Base-by-base conservation (phyloP, 2,797 vertebrate genomes). In the Gallirallus australis region DNA sequence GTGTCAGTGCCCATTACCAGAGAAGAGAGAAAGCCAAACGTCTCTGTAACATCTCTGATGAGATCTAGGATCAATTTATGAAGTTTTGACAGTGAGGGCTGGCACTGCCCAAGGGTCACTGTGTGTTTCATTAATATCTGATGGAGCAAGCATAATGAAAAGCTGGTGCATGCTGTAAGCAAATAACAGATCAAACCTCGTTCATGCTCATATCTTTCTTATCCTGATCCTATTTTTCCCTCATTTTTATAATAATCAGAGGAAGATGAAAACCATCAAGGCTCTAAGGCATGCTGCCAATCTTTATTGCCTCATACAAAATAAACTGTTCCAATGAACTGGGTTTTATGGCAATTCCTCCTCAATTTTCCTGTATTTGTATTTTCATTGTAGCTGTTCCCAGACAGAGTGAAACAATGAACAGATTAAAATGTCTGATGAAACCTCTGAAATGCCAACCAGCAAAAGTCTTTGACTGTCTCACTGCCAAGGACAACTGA, bases 401-500 rank as follows among this genome's bases (percentile, higher is more conserved):
- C 96, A 95, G 86, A 92, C 63, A 57, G 39, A 53, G 50, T 7
- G 40, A 56, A 69, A 39, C 68, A 91, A 89, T 33, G 61, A 84
- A 21, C 25, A 64, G 63, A 90, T 93, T 91, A 86, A 92, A 95
- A 86, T 24, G 77, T 91, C 90, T 84, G 70, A 63, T 75, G 48
- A 81, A 82, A 82, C 37, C 59, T 84, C 66, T 91, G 72, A 86
- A 86, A 91, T 30, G 42, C 52, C 82, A 96, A 42, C 56, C 73
- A 84, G 63, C 33, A 37, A 35, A 78, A 86, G 23, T 52, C 84
- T 94, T 84, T 78, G 72, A 50, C 72, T 73, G 87, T 48, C 79
- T 91, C 60, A 82, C 24, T 91, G 84, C 66, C 68, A 92, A 95
- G 87, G 93, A 86, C 94, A 90, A 89, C 83, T 54, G 64, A 37